These are phyloP conservation scores for Cichlasoma orientale DNA, from an alignment of 2,797 vertebrate genomes.

Conservation along the genomic window DNA sequence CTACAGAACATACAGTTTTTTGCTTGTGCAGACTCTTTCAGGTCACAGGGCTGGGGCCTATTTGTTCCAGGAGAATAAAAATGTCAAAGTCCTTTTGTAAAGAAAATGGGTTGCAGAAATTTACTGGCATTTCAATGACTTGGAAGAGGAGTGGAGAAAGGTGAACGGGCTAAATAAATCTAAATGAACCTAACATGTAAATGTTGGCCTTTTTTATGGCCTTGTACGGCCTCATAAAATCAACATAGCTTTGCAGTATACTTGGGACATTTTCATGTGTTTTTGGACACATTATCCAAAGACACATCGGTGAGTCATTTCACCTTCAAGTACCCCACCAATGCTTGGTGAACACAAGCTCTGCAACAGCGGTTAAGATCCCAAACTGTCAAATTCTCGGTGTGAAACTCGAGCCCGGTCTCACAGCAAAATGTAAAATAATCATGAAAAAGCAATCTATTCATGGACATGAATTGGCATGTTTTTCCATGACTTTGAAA, in stretches of 20 bases:
- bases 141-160: constrained; percentile 26
- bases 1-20: constrained; percentile 5
- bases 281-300: constrained; percentile 9
- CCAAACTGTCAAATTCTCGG: too few species aligned
- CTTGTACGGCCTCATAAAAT: constrained; percentile 19
- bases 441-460: background rate
- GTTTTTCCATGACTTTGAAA: background rate
- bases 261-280: constrained; percentile 2
- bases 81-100: constrained; percentile 37
- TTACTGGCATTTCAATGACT: constrained; percentile 37
- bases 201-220: constrained; percentile 35
- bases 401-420: too few species aligned
- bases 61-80: constrained; percentile 55
- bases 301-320: background rate
- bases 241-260: background rate
- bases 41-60: constrained; percentile 5
- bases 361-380: too few species aligned
- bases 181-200: constrained; percentile 38
- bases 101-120: constrained; percentile 37
- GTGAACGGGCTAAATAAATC: constrained; percentile 36
- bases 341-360: background rate
- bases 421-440: background rate
- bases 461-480: background rate
- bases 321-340: background rate
- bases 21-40: background rate